phyloP scores from a whole-genome alignment of 92 coral and sea anemone genomes.

The Porites divaricata region DNA sequence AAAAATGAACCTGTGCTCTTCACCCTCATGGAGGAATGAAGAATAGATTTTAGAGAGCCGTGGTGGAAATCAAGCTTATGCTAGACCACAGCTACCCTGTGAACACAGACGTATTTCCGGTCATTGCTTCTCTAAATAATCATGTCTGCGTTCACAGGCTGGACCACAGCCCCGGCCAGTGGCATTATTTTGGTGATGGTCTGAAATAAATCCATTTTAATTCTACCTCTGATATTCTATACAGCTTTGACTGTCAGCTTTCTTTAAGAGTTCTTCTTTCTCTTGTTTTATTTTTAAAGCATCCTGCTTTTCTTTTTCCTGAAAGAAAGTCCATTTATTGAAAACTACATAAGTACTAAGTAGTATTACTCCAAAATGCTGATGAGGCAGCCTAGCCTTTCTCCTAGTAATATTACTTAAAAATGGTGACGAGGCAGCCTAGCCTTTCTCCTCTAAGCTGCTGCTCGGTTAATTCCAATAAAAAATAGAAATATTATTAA shows the following conservation, averaged over 20 bases:
- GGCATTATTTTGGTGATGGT: not conserved
- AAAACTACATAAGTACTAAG: not conserved
- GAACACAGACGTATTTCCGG: no score
- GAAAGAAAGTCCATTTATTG: not conserved
- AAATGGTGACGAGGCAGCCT: not conserved
- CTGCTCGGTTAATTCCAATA: no score
- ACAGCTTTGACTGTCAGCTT: not conserved
- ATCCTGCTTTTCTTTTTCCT: conserved; percentile 50
- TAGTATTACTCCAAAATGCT: not conserved
- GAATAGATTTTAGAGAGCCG: no score
- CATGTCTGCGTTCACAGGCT: no score
- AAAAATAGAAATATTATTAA: no score
- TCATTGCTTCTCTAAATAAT: no score
- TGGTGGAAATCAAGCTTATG: no score
- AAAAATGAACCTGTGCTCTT: no score
- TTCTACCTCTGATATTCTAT: not conserved
- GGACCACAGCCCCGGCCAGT: not conserved
- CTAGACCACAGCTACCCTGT: no score
- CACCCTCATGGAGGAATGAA: no score
- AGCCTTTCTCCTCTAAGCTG: no score
- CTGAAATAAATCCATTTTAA: not conserved
- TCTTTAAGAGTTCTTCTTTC: conserved; percentile 13
- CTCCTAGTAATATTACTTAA: not conserved
- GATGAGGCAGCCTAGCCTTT: not conserved
- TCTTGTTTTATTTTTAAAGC: conserved; percentile 45